Base-by-base conservation (phyloP, 2,888 invertebrate genomes). In the Deilephila elpenor region DNA sequence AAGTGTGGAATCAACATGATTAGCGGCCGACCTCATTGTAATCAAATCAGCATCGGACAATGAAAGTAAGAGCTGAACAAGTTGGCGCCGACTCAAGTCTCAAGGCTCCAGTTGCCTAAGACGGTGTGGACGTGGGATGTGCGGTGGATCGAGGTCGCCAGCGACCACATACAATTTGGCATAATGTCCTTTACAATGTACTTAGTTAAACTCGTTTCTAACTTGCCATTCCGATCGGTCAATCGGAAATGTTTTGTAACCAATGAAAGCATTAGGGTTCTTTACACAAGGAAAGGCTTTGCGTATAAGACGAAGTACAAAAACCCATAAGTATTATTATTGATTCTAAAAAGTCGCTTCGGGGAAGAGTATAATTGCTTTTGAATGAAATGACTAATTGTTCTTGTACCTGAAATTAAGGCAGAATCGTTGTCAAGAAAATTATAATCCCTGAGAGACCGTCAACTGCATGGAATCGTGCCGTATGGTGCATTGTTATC, bases 21-120 rank as follows among this genome's bases (percentile, higher is more conserved):
- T 60, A 71, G 75, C 80, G 83, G 5, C 56, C 82, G 82, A 83
- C 86, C 86, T 89, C 83, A 88, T 89, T 90, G 87, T 90, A 84
- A 88, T 88, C 85, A 84, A 88, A 87, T 84, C 83, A 84, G 80
- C 84, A 87, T 87, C 80, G 89, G 88, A 90, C 90, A 91, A 91
- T 89, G 92, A 92, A 92, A 92, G 92, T 92, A 87, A 91, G 89
- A 88, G 88, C 83, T 80, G 78, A 80, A 81, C 80, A 88, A 85
- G 90, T 89, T 89, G 90, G 92, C 89, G 90, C 89, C 84, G 80
- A 37, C 64, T 73, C 56, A 67, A 67, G 44, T 82, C 83, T 90
- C 91, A 93, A 92, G 90, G 89, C 88, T 88, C 82, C 82, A 83
- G 82, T 91, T 90, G 88, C 90, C 88, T 88, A 90, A 91, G 88